Evolutionary conservation across 2,113 vertebrate species (phyloP), one percentile per base, ranked within the genome.

Genomic region (Osmerus mordax): DNA sequence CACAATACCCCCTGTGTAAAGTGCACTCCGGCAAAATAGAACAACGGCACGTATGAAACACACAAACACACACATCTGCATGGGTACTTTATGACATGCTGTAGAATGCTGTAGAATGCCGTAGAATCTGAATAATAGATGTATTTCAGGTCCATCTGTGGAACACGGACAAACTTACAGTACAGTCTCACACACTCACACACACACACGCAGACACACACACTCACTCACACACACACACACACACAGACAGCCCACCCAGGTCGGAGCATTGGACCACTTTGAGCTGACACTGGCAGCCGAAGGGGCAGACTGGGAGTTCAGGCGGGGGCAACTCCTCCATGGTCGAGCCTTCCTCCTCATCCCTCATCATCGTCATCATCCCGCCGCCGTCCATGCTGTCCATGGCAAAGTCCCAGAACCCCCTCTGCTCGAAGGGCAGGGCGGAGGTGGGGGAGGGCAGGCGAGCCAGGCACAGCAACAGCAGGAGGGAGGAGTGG

Each of bases 341-440:
- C 2, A 67, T 25, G 0, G 85, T 88, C 0, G 95, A 96, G 55
- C 94, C 93, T 52, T 95, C 94, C 70, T 93, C 92, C 67, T 93
- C 92, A 12, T 96, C 92, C 77, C 83, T 90, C 90, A 92, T 92
- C 89, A 91, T 91, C 16, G 80, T 65, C 78, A 89, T 90, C 77
- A 90, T 77, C 62, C 85, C 80, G 18, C 86, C 87, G 23, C 82
- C 90, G 28, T 84, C 88, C 58, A 90, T 81, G 3, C 79, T 87
- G 28, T 95, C 94, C 5, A 95, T 89, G 69, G 90, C 87, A 77
- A 97, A 97, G 80, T 96, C 95, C 94, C 93, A 95, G 92, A 96
- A 96, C 73, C 91, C 94, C 78, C 75, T 94, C 84, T 96, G 95
- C 83, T 95, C 94, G 53, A 97, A 97, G 65, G 95, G 95, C 73